Base-by-base conservation (phyloP, 2,888 invertebrate species). In the Terebella lapidaria region DNA sequence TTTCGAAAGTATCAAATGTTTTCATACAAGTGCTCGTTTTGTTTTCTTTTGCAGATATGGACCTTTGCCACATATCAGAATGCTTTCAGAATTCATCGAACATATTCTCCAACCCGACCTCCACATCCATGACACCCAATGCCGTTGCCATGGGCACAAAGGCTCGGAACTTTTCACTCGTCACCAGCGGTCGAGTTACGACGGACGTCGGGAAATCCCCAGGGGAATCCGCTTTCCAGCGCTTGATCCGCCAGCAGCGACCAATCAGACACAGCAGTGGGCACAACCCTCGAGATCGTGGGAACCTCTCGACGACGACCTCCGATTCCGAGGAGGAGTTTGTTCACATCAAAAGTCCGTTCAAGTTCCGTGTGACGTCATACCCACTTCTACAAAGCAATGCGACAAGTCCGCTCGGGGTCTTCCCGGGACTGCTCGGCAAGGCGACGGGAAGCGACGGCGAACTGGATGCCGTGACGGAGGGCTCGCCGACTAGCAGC, bases 341-440 rank as follows among this genome's bases (percentile, higher is more conserved):
- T n/a, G n/a, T 35, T 35, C 42, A 35, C n/a, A n/a, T n/a, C 10
- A 35, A n/a, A 35, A 35, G 42, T n/a, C 42, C 42, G 42, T 35
- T 35, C n/a, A 10, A 35, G 10, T 35, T 35, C 42, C 10, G 42
- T 10, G n/a, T 35, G 10, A 35, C 42, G 10, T 35, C 42, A 35
- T 35, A 35, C 42, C 42, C 42, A 35, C 42, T 35, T 10, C 10
- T 35, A n/a, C 10, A n/a, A n/a, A 35, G 42, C 42, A 35, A 35
- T 15, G 42, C 49, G 5, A 49, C 22, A 20, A 5, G 22, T 18
- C 49, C 49, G 5, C 15, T 53, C 5, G 56, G 56, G 4, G 30
- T 56, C 4, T 56, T 47, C 47, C 45, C 29, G 5, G 56, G 56
- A 5, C 15, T 56, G 45, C 25, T 56, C 5, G 5, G 10, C 5